Evolutionary conservation across 2,888 invertebrate genomes (phyloP).

Genomic region (Fragum whitleyi): DNA sequence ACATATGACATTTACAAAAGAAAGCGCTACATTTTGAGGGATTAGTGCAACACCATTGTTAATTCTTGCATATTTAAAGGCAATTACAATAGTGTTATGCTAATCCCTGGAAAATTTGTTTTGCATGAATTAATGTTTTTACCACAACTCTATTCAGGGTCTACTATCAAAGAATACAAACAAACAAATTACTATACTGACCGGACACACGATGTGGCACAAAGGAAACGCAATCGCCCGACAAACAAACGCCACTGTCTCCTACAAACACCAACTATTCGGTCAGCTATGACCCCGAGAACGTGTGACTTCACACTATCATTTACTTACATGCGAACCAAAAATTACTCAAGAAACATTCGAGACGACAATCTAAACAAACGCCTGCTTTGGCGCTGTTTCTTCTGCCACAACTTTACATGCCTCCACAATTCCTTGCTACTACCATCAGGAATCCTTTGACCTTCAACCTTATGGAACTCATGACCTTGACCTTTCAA

Average conservation of each 20-base stretch:
- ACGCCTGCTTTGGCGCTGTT: conserved; percentile 25
- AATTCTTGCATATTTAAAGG: no score
- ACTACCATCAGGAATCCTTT: conserved; percentile 31
- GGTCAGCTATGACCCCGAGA: conserved; percentile 38
- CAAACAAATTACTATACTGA: conserved; percentile 46
- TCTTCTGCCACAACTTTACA: conserved; percentile 35
- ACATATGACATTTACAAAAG: no score
- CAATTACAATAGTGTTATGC: no score
- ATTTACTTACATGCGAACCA: conserved; percentile 36
- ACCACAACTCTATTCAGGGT: conserved; percentile 58
- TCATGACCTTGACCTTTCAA: conserved; percentile 50
- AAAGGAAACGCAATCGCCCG: conserved; percentile 15
- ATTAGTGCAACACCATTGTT: no score
- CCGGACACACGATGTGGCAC: conserved; percentile 17
- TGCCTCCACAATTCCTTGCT: conserved; percentile 34
- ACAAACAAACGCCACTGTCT: conserved; percentile 31
- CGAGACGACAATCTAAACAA: conserved; percentile 12
- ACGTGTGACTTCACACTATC: conserved; percentile 28
- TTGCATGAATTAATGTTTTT: conserved; percentile 29
- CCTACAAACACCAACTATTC: conserved; percentile 19
- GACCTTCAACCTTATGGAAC: conserved; percentile 41
- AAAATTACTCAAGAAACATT: conserved; percentile 4
- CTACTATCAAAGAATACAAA: conserved; percentile 53
- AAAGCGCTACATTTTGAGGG: no score
- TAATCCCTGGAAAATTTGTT: background rate